Conservation (phyloP, 35 echinoderm and acorn worm genomes). For the Heliocidaris tuberculata region DNA sequence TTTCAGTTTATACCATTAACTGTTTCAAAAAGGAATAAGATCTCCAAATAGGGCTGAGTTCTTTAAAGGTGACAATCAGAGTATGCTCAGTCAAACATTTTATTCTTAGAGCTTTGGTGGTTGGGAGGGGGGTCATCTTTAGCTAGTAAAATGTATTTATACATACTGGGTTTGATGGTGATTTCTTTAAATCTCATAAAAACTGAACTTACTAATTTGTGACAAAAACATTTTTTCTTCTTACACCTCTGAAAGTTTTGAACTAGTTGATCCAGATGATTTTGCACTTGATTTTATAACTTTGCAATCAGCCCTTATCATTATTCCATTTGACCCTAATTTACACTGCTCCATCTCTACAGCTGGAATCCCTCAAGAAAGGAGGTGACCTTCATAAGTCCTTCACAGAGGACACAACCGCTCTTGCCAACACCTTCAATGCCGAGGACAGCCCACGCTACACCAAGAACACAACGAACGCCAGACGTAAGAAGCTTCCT, state of each 20-base stretch:
- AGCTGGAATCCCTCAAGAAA: slow-evolving; percentile 77
- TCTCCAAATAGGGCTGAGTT: too few species aligned
- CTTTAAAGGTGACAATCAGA: too few species aligned
- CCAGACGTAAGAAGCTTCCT: slow-evolving; percentile 67
- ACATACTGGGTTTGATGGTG: too few species aligned
- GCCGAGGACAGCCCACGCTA: slow-evolving; percentile 74
- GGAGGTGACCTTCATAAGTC: slow-evolving; percentile 72
- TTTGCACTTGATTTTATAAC: too few species aligned
- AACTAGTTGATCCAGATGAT: too few species aligned
- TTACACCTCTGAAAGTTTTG: too few species aligned
- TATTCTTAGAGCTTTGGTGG: too few species aligned
- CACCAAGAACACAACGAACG: slow-evolving; percentile 86
- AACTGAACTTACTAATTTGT: neutral
- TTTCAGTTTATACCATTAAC: too few species aligned
- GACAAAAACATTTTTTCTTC: neutral
- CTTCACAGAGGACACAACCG: slow-evolving; percentile 54
- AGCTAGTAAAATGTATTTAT: neutral
- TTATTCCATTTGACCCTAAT: neutral
- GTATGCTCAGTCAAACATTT: too few species aligned
- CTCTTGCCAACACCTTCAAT: slow-evolving; percentile 81
- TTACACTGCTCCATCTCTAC: neutral
- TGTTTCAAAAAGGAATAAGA: too few species aligned
- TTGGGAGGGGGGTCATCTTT: neutral
- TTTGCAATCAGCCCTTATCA: too few species aligned
- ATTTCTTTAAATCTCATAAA: too few species aligned